Evolutionary conservation across 2,888 invertebrate genomes (phyloP).

Genomic region (Epistrophella euchroma): DNA sequence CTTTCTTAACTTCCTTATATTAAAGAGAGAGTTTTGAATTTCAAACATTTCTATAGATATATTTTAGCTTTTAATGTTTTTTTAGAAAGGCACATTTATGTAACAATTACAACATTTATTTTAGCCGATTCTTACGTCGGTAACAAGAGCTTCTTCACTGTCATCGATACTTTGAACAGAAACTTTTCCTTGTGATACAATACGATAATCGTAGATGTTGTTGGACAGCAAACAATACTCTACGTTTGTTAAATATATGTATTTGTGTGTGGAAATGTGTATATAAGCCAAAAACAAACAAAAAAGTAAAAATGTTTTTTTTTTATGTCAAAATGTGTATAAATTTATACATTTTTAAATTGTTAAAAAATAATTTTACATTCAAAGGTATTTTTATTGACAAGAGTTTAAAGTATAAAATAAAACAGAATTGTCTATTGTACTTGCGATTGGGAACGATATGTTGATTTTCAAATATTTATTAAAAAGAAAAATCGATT

Average conservation of each 20-base stretch:
- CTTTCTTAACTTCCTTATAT: conserved; percentile 22
- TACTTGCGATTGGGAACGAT: too few relatives aligned
- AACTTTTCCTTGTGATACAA: conserved; percentile 96
- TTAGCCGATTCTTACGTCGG: conserved; percentile 88
- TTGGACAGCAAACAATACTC: conserved; percentile 90
- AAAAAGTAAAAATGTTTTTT: conserved; percentile 54
- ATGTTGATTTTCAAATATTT: too few relatives aligned
- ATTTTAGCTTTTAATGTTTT: conserved; percentile 7
- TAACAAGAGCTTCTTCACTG: conserved; percentile 92
- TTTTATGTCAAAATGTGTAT: conserved; percentile 34
- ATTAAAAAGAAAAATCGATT: too few relatives aligned
- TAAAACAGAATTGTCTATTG: background rate
- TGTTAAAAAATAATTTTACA: background rate
- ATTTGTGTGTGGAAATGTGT: conserved; percentile 27
- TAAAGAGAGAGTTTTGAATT: conserved; percentile 1
- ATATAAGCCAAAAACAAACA: conserved; percentile 43
- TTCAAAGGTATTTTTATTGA: background rate
- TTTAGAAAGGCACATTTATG: conserved; percentile 39
- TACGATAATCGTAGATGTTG: conserved; percentile 93
- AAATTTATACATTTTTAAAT: conserved; percentile 52
- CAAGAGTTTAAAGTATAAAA: background rate
- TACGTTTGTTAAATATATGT: conserved; percentile 81
- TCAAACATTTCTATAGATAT: background rate
- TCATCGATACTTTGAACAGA: conserved; percentile 96
- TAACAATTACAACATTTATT: conserved; percentile 9